Conservation (phyloP, 2,888 invertebrate species). For the Drosophila fulvimacula region DNA sequence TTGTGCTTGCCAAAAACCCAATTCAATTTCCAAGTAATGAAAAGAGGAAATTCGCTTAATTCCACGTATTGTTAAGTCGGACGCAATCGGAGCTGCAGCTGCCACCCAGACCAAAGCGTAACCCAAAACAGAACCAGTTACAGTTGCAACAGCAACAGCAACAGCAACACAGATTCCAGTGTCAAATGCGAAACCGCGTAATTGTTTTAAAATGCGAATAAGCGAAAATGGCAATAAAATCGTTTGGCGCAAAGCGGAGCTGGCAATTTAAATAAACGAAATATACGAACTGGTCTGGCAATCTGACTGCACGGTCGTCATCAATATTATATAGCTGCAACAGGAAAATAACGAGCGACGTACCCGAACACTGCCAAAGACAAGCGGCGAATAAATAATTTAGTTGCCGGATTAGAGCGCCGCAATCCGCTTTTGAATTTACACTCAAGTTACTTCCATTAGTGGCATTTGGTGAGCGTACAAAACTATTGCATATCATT, state of each 20-base stretch:
- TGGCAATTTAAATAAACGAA: slow-evolving; percentile 68
- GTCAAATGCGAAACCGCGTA: slow-evolving; percentile 77
- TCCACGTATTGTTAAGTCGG: slow-evolving; percentile 66
- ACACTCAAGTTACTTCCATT: slow-evolving; percentile 79
- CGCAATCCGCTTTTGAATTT: slow-evolving; percentile 79
- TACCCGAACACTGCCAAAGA: slow-evolving; percentile 56
- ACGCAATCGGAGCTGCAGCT: slow-evolving; percentile 54
- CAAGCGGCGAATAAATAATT: slow-evolving; percentile 76
- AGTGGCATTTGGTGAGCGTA: slow-evolving; percentile 58
- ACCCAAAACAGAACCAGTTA: slow-evolving; percentile 34
- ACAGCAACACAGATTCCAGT: slow-evolving; percentile 37
- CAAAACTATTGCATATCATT: slow-evolving; percentile 77
- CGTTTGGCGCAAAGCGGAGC: slow-evolving; percentile 13
- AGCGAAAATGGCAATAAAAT: slow-evolving; percentile 54
- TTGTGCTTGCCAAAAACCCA: slow-evolving; percentile 54
- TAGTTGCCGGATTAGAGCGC: slow-evolving; percentile 72
- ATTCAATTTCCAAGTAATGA: slow-evolving; percentile 76
- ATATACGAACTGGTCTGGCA: slow-evolving; percentile 41
- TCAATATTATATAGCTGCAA: slow-evolving; percentile 30
- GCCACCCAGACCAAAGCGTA: slow-evolving; percentile 25
- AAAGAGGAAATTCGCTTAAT: slow-evolving; percentile 75
- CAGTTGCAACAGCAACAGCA: slow-evolving; percentile 6
- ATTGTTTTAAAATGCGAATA: slow-evolving; percentile 74
- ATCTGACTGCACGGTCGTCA: slow-evolving; percentile 11
- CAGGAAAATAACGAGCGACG: slow-evolving; percentile 13